Percentiles rank a stretch among this genome's conserved stretches.
Conservation (phyloP, 1,140 invertebrate genomes). For the Heliconius melpomene region DNA sequence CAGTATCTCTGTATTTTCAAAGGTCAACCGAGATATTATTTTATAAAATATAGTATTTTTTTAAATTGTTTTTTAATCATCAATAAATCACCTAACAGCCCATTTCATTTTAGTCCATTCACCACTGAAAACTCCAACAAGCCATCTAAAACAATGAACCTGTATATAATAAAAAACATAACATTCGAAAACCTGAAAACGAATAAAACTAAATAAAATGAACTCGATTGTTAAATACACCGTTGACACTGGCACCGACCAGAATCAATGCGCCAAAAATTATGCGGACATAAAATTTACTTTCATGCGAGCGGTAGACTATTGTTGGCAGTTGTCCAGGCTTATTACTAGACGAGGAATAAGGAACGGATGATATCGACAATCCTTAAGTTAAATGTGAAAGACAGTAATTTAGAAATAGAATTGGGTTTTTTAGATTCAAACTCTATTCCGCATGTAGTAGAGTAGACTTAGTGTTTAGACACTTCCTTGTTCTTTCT, state of each 20-base stretch:
- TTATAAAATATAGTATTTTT: too few relatives aligned
- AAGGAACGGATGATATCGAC: conserved; percentile 19
- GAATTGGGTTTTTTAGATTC: too few relatives aligned
- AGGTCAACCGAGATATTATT: too few relatives aligned
- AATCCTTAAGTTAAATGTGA: conserved; percentile 11
- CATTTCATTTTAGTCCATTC: too few relatives aligned
- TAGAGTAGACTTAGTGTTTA: too few relatives aligned
- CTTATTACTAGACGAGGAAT: conserved; percentile 45
- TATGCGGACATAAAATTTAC: conserved; percentile 48
- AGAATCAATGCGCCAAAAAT: conserved; percentile 46
- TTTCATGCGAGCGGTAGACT: conserved; percentile 44
- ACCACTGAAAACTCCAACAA: not conserved
- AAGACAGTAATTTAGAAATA: not conserved
- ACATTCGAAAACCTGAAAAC: not conserved
- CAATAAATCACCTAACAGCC: too few relatives aligned
- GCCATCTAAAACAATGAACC: not conserved
- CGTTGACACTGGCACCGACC: conserved; percentile 38
- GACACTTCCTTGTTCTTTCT: too few relatives aligned
- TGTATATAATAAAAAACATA: not conserved
- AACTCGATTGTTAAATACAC: conserved; percentile 25
- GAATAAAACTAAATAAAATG: conserved; percentile 16
- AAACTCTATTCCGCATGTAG: too few relatives aligned
- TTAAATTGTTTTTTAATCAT: too few relatives aligned
- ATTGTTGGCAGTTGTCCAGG: conserved; percentile 47
- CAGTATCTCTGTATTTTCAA: too few relatives aligned